phyloP scores from a whole-genome alignment of 2,888 invertebrate genomes.

The Eupsilia transversa region DNA sequence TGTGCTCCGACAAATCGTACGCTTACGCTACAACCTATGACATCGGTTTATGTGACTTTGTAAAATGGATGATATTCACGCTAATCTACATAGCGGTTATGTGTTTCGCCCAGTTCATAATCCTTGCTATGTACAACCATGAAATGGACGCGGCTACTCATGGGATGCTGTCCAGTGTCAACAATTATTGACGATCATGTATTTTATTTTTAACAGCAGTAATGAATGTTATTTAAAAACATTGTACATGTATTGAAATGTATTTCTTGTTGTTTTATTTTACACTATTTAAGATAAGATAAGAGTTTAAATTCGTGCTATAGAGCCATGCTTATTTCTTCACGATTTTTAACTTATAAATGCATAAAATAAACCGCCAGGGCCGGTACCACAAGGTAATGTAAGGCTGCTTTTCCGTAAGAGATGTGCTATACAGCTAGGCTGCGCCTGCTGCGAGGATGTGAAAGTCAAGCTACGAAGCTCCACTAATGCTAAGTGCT shows the following conservation, averaged over 20 bases:
- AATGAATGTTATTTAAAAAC: slow-evolving; percentile 8
- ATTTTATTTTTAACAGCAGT: slow-evolving; percentile 33
- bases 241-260: background rate
- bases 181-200: slow-evolving; percentile 36
- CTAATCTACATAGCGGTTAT: slow-evolving; percentile 76
- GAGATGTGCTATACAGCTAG: too few relatives aligned
- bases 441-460: too few relatives aligned
- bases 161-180: slow-evolving; percentile 70
- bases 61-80: slow-evolving; percentile 73
- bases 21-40: slow-evolving; percentile 72
- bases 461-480: too few relatives aligned
- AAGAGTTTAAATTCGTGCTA: background rate
- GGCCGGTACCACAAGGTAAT: too few relatives aligned
- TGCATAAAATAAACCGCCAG: too few relatives aligned
- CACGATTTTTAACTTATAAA: too few relatives aligned
- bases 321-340: too few relatives aligned
- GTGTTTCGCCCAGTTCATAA: slow-evolving; percentile 74
- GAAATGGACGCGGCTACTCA: slow-evolving; percentile 78
- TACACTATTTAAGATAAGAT: background rate
- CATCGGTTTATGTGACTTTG: slow-evolving; percentile 72
- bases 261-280: slow-evolving; percentile 29
- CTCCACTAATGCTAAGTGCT: too few relatives aligned
- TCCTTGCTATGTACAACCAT: slow-evolving; percentile 69
- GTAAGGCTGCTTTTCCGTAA: too few relatives aligned
- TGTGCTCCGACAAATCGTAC: slow-evolving; percentile 72